Base-by-base conservation (phyloP, 1,140 invertebrate genomes). In the Argopecten irradians region DNA sequence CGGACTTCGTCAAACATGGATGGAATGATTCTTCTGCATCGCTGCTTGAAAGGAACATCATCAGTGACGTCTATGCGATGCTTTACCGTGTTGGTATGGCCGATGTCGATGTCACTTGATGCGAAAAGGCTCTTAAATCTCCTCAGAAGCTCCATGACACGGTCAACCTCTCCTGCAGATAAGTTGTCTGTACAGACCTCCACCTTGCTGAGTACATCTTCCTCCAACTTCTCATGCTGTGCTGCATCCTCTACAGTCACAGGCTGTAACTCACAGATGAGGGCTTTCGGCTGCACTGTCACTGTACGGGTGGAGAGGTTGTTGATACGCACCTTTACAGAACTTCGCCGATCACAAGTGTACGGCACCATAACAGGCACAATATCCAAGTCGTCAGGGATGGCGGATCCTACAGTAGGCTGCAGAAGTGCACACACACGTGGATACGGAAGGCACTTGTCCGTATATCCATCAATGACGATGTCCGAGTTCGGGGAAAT, bases 11-110 rank as follows among this genome's bases (percentile, higher is more conserved):
- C 86, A 32, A 87, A 88, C 83, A 84, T 28, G 5, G 41, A 34
- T 32, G 87, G 87, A 85, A 39, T 19, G 11, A 85, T 88, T 34
- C 43, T 22, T 39, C 87, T 16, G 28, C 34, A 85, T 9, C 41
- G 82, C 34, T 85, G 19, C 82, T 89, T 89, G 34, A 89, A 89
- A 16, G 89, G 89, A 16, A 13, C 55, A n/a, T 88, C n/a, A 33
- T 88, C 83, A 41, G 16, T 22, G 2, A 88, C 32, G 19, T 33
- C 34, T 33, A 86, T 86, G 7, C 46, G 9, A 34, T 71, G 43
- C 33, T 55, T 28, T 19, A 55, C 43, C 22, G 8, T 11, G 3
- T 86, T 28, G 1, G 86, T 71, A 11, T n/a, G 86, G 32, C 82
- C 82, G 16, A 83, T 83, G 34, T 83, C 82, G 32, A 34, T 33